Evolutionary conservation across 1,140 invertebrate genomes (phyloP), one percentile per base, ranked within the genome.

Genomic region (Medauroidea extradentata): DNA sequence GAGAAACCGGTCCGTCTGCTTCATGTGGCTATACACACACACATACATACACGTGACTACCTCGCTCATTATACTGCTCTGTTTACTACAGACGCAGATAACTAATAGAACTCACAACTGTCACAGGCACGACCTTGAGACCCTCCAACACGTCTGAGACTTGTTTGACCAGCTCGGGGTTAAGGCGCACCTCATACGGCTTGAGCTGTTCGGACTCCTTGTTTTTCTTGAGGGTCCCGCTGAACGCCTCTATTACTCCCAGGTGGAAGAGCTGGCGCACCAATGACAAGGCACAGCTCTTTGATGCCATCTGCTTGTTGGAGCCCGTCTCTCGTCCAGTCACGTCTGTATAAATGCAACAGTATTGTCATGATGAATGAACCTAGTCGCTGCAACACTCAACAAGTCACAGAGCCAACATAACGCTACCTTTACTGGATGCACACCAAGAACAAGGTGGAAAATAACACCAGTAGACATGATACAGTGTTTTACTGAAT

Each of bases 261-360:
- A 98, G 82, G 82, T 99, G 96, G 73, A 88, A 99, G 3, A 99
- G 74, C 71, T 99, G 96, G 14, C 96, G 77, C 0, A 99, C 93
- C 13, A 99, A 74, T 0, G 95, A 98, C 8, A 99, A 74, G 2
- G 96, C 96, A 75, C 96, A 99, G 29, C 90, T 93, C 76, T 98
- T 97, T 65, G 94, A 96, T 0, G 97, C 95, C 1, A 88, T 86
- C 75, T 98, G 95, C 69, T 99, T 99, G 69, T 95, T 98, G 0
- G 94, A 98, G 1, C 91, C 95, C 51, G 90, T 89, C 76, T 98
- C 96, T 57, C 91, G 79, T 0, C 90, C 94, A 59, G 85, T 86
- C 24, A 91, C 74, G 64, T 75, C 85, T 88, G 61, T 44, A 76
- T 68, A 60, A 56, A 34, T n/a, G n/a, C n/a, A n/a, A n/a, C n/a